Evolutionary conservation across 2,888 invertebrate genomes (phyloP), one percentile per base, ranked within the genome.

Genomic region (Cephus rjabovi): DNA sequence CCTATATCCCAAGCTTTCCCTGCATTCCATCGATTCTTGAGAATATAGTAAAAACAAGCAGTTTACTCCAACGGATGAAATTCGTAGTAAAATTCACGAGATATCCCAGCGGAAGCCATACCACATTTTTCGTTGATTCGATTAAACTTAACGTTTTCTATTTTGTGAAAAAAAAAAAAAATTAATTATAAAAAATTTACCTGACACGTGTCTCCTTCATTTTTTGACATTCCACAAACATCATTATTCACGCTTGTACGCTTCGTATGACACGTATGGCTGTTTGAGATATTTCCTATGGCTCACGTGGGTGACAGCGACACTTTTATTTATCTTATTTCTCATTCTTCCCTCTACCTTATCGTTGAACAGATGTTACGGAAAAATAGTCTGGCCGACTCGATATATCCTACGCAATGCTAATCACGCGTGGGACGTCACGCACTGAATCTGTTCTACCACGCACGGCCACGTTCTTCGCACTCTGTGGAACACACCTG

Each of bases 351-450:
- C 56, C 56, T 9, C 9, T 23, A 9, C 9, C 15, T 15, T 56
- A 56, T 2, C 56, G 23, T 23, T 23, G 23, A 56, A 56, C 56
- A 56, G 56, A 56, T 56, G 56, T 56, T 23, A 56, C 56, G 56
- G 23, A 56, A 56, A 56, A 56, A 56, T 23, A 56, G 23, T 56
- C 56, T 56, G 9, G 1, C 56, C 76, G 74, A 69, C 70, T 34
- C 68, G 73, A 73, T 23, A 40, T 83, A 79, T 83, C 83, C 83
- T 79, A 81, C 82, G 84, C 83, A 81, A 81, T 83, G 80, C 81
- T 86, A 83, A 86, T 86, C 82, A 81, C 76, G 82, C 85, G 87
- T 87, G 82, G 86, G 85, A 71, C 76, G 85, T 79, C 80, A 74
- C 35, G 81, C 82, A 81, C 78, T 82, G 81, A 79, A 83, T 81